Conservation (phyloP, 1,140 invertebrate genomes). For the Bursaphelenchus mucronatus region DNA sequence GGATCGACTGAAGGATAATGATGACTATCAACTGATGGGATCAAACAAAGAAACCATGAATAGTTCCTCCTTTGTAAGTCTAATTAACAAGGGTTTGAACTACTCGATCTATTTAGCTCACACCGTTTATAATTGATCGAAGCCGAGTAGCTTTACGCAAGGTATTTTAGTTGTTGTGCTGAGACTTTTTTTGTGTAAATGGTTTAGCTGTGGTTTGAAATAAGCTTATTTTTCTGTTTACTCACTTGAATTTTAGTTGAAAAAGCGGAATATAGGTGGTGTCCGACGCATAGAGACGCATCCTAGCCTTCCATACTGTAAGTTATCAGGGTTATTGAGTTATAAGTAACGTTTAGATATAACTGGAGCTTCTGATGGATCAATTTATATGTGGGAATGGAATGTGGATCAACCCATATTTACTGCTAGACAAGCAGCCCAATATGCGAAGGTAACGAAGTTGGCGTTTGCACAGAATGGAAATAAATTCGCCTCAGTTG, state of each 20-base stretch:
- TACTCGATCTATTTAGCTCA: slow-evolving; percentile 43
- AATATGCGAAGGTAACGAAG: slow-evolving; percentile 90
- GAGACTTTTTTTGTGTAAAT: slow-evolving; percentile 16
- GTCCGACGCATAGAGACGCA: slow-evolving; percentile 90
- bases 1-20: slow-evolving; percentile 55
- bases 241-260: slow-evolving; percentile 62
- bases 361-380: slow-evolving; percentile 92
- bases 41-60: slow-evolving; percentile 29
- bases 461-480: slow-evolving; percentile 91
- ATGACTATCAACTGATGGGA: slow-evolving; percentile 55
- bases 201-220: slow-evolving; percentile 1
- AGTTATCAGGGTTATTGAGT: slow-evolving; percentile 63
- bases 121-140: slow-evolving; percentile 58
- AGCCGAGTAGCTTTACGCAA: slow-evolving; percentile 54
- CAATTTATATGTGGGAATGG: slow-evolving; percentile 96
- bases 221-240: slow-evolving; percentile 22
- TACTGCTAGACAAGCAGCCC: slow-evolving; percentile 78
- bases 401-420: slow-evolving; percentile 82
- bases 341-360: slow-evolving; percentile 69
- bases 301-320: slow-evolving; percentile 85
- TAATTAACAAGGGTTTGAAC: slow-evolving; percentile 13
- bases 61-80: slow-evolving; percentile 42
- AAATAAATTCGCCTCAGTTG: slow-evolving; percentile 71
- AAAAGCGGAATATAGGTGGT: slow-evolving; percentile 73
- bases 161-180: slow-evolving; percentile 42